Evolutionary conservation across 1,140 invertebrate genomes (phyloP).

Genomic region (Pseudoatta argentina): DNA sequence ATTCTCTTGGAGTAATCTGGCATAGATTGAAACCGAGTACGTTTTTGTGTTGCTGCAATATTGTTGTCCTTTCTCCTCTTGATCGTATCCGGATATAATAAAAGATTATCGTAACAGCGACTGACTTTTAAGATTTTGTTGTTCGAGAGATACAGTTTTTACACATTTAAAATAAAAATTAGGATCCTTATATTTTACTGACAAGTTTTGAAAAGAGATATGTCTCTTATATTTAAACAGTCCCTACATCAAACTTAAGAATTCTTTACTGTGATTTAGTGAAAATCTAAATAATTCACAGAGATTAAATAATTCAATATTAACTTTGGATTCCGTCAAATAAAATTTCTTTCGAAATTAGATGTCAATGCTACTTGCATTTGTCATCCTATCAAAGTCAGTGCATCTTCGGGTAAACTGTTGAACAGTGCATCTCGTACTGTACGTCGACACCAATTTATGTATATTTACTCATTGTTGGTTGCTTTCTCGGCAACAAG

Average conservation of each 20-base stretch:
- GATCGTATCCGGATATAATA: not conserved
- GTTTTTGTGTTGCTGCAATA: not conserved
- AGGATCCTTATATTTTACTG: not conserved
- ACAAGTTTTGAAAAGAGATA: not conserved
- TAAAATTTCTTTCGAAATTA: not conserved
- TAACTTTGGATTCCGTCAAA: not conserved
- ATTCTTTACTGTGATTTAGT: not conserved
- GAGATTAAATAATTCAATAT: not conserved
- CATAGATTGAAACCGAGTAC: not conserved
- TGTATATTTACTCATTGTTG: conserved; percentile 51
- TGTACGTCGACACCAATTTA: not conserved
- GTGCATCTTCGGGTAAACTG: not conserved
- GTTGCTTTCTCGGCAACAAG: conserved; percentile 65
- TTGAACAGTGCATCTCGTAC: conserved; percentile 15
- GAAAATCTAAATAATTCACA: not conserved
- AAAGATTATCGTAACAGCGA: not conserved
- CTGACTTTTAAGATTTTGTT: not conserved
- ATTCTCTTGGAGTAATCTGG: not conserved
- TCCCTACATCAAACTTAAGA: not conserved
- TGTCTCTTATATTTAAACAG: not conserved
- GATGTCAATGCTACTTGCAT: not conserved
- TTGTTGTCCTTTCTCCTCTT: not conserved
- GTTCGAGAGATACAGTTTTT: too few relatives aligned
- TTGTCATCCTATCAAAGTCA: conserved; percentile 2
- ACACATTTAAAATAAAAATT: not conserved